phyloP scores from a whole-genome alignment of 2,113 vertebrate genomes.

The Hiodon alosoides region DNA sequence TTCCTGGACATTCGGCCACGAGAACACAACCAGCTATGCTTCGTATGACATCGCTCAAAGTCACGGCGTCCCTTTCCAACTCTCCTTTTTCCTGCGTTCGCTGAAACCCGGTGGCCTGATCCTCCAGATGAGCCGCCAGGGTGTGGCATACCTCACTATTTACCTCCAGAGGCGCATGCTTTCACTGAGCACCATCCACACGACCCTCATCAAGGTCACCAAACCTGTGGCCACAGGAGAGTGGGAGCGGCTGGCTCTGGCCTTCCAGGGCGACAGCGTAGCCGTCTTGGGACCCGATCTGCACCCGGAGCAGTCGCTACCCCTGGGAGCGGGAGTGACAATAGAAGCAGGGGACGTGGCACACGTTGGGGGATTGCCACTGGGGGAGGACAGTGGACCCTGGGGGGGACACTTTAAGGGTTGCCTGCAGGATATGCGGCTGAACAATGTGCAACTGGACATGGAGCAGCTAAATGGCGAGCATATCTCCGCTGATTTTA shows the following conservation, averaged over 20 bases:
- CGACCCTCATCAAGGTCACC: conserved; percentile 32
- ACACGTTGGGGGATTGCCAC: conserved; percentile 68
- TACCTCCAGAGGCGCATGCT: conserved; percentile 69
- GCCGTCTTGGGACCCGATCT: conserved; percentile 43
- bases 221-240: conserved; percentile 65
- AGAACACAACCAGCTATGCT: conserved; percentile 66
- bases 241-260: conserved; percentile 66
- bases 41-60: conserved; percentile 54
- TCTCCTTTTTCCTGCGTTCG: conserved; percentile 82
- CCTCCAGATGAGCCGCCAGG: conserved; percentile 63
- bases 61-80: conserved; percentile 63
- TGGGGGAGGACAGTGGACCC: conserved; percentile 19
- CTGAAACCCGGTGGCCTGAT: conserved; percentile 69
- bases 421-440: conserved; percentile 81
- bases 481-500: conserved; percentile 16
- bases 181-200: conserved; percentile 34
- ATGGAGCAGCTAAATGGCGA: conserved; percentile 33
- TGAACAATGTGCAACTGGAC: conserved; percentile 63
- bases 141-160: conserved; percentile 57
- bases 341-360: conserved; percentile 51
- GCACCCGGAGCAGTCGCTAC: conserved; percentile 48
- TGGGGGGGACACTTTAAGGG: conserved; percentile 87
- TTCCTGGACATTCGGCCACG: conserved; percentile 76
- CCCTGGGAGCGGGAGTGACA: conserved; percentile 48
- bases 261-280: conserved; percentile 43